Base-by-base conservation (phyloP, 2,888 invertebrate species). In the Ichneumoninae sp. region DNA sequence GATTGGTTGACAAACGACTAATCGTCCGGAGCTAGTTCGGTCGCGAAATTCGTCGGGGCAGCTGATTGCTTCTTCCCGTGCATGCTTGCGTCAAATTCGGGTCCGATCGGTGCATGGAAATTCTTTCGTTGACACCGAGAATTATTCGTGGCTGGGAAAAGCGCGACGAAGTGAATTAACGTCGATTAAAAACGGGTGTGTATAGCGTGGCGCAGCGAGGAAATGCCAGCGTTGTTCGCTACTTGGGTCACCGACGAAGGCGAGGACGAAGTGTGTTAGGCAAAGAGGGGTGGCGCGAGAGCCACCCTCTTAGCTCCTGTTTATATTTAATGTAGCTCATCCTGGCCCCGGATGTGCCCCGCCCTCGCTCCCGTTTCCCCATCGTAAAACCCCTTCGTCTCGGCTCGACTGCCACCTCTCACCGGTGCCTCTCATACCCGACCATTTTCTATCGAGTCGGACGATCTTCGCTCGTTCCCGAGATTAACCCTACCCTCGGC, bases 321-420 rank as follows among this genome's bases (percentile, higher is more conserved):
- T 88, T 89, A 89, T 89, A 89, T 90, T 90, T 90, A 90, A 88
- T 90, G 85, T 74, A 76, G 84, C 84, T 86, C 86, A 88, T 89
- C 87, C 83, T 81, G 85, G 81, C 78, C 72, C 88, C 86, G 87
- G 87, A 87, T 86, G 83, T 87, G 86, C 85, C 87, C 71, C 86
- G 85, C 86, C 88, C 86, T 80, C 72, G 62, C 22, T 72, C 68
- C 26, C 72, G 69, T 84, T 84, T 77, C 70, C 72, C 72, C 71
- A 72, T 60, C 22, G n/a, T 68, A 30, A 76, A 76, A 80, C 66
- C 71, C 71, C 71, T 72, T 69, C 80, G 22, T 60, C 52, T 33
- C 62, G 19, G 68, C 62, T 44, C 33, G 13, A 16, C n/a, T 62
- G 30, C 30, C 1, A 26, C 26, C 26, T 33, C 47, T 19, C 74